Base-by-base conservation (phyloP, 2,113 vertebrate species). In the Mus pahari region DNA sequence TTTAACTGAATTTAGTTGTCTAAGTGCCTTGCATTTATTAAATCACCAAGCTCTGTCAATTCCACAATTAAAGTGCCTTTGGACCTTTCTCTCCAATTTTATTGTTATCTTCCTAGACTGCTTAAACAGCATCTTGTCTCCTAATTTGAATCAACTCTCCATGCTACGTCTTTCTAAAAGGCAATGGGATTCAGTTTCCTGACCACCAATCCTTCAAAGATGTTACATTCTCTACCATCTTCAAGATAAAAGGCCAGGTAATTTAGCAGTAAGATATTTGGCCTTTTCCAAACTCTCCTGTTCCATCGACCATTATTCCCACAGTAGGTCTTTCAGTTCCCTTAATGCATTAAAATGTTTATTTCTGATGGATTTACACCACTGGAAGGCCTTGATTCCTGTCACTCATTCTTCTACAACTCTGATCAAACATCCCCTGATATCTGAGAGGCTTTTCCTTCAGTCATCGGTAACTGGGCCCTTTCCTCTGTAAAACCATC, bases 201-300 rank as follows among this genome's bases (percentile, higher is more conserved):
- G 36, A 71, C 36, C 20, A 84, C 94, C 93, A 96, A 62, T 68
- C 91, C n/a, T 94, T 68, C 45, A 73, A 50, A 31, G 7, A 87
- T 64, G 60, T 89, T 68, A 92, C 39, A 42, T 66, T 90, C 17
- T 79, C 22, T 39, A 81, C n/a, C 48, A 92, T 36, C 60, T 94
- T 97, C 83, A 91, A 91, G n/a, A 50, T 86, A 95, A 97, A 94
- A 94, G 68, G n/a, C 86, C 82, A 89, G 96, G 19, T 86, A 86
- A 82, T 36, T 90, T 60, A 84, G 28, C 58, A 90, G 77, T 71
- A 17, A 42, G 19, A 84, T 48, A 50, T 64, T 60, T 94, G 36
- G 58, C 45, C 16, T 87, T 96, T 93, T 70, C 60, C 91, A 89
- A 39, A 53, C 74, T 73, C 39, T 84, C 64, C 48, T 89, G 48